Base-by-base conservation (phyloP, 1,140 invertebrate species). In the Macrosteles quadrilineatus region DNA sequence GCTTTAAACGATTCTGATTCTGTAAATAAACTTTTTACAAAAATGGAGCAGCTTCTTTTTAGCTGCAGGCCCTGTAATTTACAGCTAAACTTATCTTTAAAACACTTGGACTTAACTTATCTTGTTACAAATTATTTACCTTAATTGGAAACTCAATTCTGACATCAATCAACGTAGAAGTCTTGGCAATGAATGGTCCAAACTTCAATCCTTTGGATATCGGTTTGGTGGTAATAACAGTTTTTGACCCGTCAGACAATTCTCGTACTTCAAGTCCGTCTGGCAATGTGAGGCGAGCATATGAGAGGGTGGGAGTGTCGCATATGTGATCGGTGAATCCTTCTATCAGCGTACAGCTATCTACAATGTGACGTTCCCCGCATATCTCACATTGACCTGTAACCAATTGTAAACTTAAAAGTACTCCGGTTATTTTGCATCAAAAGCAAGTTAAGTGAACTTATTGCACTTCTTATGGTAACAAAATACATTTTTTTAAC, bases 181-280 rank as follows among this genome's bases (percentile, higher is more conserved):
- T 59, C 23, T 59, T 59, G 21, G 55, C 55, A 27, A 59, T 59
- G 27, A 59, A 59, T 59, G 55, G 55, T 3, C 55, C 55, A 59
- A 59, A 59, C 23, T 59, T 14, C 2, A 59, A 4, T 59, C 55
- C 55, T 29, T 59, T 59, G 4, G 21, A 14, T 2, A 59, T 4
- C 2, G 55, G 9, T 59, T 59, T 59, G 12, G 21, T 59, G 6
- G 55, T 30, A 25, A 59, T 6, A 9, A 59, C 55, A 59, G 21
- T 59, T 29, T 25, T 59, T 2, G 2, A 9, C 27, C 55, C 55
- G 27, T 59, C 55, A 3, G 12, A 30, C 12, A 59, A 23, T 6
- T 59, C 27, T 29, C 27, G 12, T 12, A 59, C 23, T 29, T 27
- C 9, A 27, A 59, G 55, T 6, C 23, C 27, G 2, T 59, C 27